Conservation (phyloP, 2,113 vertebrate species). For the Cyanoramphus novaezelandiae region DNA sequence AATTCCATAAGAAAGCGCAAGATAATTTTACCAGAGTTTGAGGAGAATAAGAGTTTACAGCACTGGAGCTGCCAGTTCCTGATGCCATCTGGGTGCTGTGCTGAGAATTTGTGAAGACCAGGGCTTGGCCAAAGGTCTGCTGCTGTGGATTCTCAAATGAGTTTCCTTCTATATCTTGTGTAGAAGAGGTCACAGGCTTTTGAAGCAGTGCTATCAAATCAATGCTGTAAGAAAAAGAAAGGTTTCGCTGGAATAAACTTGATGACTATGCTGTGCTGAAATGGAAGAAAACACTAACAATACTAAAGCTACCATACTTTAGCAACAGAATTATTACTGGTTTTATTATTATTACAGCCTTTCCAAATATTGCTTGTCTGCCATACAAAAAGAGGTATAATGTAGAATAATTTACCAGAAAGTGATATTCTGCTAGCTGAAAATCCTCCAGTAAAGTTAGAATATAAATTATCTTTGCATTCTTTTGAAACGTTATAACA, state of each 20-base stretch:
- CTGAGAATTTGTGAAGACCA: constrained; percentile 97
- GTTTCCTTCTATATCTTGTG: constrained; percentile 75
- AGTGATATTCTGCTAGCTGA: neutral
- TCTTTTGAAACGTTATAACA: neutral
- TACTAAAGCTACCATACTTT: neutral
- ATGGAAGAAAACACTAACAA: neutral
- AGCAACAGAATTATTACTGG: neutral
- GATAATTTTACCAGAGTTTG: constrained; percentile 78
- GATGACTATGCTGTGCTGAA: neutral
- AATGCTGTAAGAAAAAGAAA: constrained; percentile 75
- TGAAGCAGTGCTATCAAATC: constrained; percentile 86
- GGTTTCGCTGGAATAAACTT: neutral
- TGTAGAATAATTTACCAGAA: neutral
- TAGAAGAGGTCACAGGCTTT: constrained; percentile 77
- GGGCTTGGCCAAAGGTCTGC: constrained; percentile 87
- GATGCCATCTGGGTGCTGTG: constrained; percentile 77
- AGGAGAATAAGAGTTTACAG: constrained; percentile 84
- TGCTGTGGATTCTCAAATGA: constrained; percentile 80
- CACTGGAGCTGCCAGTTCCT: constrained; percentile 80
- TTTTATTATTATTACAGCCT: too few species aligned
- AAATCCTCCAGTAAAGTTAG: neutral
- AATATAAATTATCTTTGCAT: neutral
- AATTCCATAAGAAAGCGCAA: neutral
- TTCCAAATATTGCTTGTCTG: neutral
- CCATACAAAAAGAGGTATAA: neutral